phyloP scores from a whole-genome alignment of 2,888 invertebrate species.

The Agrochola macilenta region DNA sequence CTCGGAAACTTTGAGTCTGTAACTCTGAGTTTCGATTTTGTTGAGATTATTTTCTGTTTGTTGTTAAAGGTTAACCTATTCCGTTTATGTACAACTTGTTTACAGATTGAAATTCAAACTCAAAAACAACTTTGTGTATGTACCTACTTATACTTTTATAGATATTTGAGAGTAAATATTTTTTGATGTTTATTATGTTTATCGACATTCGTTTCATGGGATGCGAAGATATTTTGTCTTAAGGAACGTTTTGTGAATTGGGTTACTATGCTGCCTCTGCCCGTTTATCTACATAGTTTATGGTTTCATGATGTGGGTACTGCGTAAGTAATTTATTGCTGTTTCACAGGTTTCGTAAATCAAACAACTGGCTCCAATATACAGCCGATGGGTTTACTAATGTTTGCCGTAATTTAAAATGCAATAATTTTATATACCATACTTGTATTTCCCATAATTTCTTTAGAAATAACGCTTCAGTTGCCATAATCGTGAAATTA shows the following conservation, averaged over 20 bases:
- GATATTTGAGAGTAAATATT: conserved; percentile 56
- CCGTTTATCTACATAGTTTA: neutral
- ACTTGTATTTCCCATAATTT: too few species aligned
- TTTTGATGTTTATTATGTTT: conserved; percentile 46
- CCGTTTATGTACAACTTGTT: conserved; percentile 61
- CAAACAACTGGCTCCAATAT: neutral
- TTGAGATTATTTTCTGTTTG: conserved; percentile 65
- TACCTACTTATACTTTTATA: conserved; percentile 49
- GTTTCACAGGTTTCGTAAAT: neutral
- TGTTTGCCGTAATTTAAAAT: too few species aligned
- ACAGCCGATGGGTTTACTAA: too few species aligned
- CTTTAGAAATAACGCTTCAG: too few species aligned
- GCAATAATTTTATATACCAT: too few species aligned
- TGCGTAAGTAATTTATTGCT: neutral
- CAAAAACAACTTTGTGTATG: conserved; percentile 59
- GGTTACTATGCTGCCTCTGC: too few species aligned
- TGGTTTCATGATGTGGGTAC: neutral
- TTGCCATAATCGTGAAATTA: too few species aligned
- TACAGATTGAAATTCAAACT: conserved; percentile 61
- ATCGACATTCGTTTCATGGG: conserved; percentile 7
- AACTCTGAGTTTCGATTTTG: conserved; percentile 57
- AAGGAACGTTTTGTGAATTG: neutral
- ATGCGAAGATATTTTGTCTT: conserved; percentile 10
- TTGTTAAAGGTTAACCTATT: conserved; percentile 65
- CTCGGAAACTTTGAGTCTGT: conserved; percentile 50